Conservation (phyloP, 2,797 vertebrate species). For the Luscinia luscinia region DNA sequence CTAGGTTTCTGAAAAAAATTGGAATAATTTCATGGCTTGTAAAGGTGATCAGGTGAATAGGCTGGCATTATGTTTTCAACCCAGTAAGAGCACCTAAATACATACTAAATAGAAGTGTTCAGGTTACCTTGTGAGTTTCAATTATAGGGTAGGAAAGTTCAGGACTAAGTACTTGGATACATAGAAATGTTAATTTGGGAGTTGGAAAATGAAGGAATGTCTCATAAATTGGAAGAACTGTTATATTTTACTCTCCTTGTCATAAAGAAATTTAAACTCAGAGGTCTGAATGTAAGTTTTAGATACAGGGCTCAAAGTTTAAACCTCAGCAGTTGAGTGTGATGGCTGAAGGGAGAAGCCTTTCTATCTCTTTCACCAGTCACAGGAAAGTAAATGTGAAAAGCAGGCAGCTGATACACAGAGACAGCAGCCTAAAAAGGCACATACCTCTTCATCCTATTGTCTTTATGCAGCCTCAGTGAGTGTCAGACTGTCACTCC, state of each 20-base stretch:
- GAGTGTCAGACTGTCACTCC: not conserved
- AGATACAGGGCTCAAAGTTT: not conserved
- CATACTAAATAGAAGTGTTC: not conserved
- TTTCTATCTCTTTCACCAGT: not conserved
- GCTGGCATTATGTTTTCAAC: not conserved
- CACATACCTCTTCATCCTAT: not conserved
- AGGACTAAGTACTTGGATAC: not conserved
- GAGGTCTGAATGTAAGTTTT: not conserved
- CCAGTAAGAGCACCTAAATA: not conserved
- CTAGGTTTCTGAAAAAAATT: not conserved
- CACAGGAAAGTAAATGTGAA: not conserved
- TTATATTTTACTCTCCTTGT: not conserved
- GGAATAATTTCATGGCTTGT: not conserved
- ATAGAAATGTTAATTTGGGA: not conserved
- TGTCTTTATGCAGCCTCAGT: not conserved
- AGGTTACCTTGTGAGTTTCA: not conserved
- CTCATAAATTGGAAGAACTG: not conserved
- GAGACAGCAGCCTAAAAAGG: constrained; percentile 2
- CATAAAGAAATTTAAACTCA: not conserved
- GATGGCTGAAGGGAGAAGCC: not conserved
- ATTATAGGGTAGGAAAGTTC: not conserved
- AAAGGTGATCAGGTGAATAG: not conserved
- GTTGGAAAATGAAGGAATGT: not conserved
- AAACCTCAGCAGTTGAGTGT: not conserved
- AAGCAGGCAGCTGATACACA: not conserved